phyloP scores from a whole-genome alignment of 2,113 vertebrate species.

The Epinephelus cyanopodus region DNA sequence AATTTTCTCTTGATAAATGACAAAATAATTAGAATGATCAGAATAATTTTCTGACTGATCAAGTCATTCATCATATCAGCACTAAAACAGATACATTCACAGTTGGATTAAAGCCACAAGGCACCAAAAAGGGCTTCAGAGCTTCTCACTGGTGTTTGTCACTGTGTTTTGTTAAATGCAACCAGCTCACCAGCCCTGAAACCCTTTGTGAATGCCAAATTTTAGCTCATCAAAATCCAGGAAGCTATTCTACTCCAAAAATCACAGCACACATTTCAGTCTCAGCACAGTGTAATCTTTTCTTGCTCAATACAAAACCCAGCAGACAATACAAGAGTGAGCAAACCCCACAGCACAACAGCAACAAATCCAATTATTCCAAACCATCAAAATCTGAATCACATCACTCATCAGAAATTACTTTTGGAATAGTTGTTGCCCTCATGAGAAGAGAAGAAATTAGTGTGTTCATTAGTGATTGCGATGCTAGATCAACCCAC shows the following conservation, averaged over 20 bases:
- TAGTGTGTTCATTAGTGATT: slow-evolving; percentile 31
- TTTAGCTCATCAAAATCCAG: not conserved
- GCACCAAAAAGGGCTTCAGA: slow-evolving; percentile 62
- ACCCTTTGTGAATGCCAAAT: slow-evolving; percentile 50
- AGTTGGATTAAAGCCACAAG: not conserved
- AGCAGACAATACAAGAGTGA: slow-evolving; percentile 13
- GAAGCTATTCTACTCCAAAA: slow-evolving; percentile 27
- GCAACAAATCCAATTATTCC: slow-evolving; percentile 5
- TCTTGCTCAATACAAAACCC: not conserved
- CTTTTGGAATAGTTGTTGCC: not conserved
- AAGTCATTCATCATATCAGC: not conserved
- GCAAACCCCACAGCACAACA: slow-evolving; percentile 31
- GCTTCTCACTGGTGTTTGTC: slow-evolving; percentile 31
- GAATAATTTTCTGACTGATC: not conserved
- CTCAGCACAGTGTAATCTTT: not conserved
- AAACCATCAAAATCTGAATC: slow-evolving; percentile 13
- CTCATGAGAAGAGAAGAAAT: slow-evolving; percentile 5
- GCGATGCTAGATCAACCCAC: slow-evolving; percentile 49
- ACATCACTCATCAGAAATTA: slow-evolving; percentile 5
- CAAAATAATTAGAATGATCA: not conserved
- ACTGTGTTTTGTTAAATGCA: not conserved
- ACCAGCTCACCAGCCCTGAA: slow-evolving; percentile 38
- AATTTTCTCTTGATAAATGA: slow-evolving; percentile 2
- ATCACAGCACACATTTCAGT: slow-evolving; percentile 36
- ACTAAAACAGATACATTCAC: not conserved